Evolutionary conservation across 1,140 invertebrate species (phyloP).

Genomic region (Periplaneta americana): DNA sequence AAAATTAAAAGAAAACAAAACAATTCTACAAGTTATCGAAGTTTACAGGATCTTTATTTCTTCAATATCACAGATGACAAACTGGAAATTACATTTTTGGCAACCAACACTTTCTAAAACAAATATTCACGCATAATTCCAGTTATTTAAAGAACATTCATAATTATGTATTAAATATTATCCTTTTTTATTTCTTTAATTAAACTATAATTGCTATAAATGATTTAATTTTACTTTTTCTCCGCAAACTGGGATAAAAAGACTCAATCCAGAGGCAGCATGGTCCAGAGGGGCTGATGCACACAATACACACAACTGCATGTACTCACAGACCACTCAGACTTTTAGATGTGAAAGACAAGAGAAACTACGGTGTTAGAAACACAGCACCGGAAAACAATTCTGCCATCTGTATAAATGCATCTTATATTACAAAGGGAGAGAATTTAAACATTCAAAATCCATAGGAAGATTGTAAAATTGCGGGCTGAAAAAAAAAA

Average conservation of each 20-base stretch:
- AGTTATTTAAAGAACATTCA: background rate
- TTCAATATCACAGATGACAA: background rate
- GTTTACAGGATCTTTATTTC: background rate
- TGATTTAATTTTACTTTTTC: background rate
- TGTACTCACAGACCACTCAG: background rate
- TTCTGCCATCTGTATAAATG: background rate
- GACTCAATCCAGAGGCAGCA: background rate
- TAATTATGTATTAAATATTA: background rate
- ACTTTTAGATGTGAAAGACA: background rate
- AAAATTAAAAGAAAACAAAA: too few relatives aligned
- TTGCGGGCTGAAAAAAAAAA: background rate
- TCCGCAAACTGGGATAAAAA: background rate
- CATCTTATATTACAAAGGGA: background rate
- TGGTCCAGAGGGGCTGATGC: background rate
- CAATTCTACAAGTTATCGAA: too few relatives aligned
- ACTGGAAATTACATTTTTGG: background rate
- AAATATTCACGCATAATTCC: background rate
- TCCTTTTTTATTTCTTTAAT: too few relatives aligned
- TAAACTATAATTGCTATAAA: too few relatives aligned
- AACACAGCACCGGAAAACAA: background rate
- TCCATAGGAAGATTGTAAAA: background rate
- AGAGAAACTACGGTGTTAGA: background rate
- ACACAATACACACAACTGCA: background rate
- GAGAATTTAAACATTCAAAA: background rate
- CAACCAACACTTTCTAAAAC: background rate